Evolutionary conservation across 2,888 invertebrate species (phyloP), one percentile per base, ranked within the genome.

Genomic region (Matsumyia berberina): DNA sequence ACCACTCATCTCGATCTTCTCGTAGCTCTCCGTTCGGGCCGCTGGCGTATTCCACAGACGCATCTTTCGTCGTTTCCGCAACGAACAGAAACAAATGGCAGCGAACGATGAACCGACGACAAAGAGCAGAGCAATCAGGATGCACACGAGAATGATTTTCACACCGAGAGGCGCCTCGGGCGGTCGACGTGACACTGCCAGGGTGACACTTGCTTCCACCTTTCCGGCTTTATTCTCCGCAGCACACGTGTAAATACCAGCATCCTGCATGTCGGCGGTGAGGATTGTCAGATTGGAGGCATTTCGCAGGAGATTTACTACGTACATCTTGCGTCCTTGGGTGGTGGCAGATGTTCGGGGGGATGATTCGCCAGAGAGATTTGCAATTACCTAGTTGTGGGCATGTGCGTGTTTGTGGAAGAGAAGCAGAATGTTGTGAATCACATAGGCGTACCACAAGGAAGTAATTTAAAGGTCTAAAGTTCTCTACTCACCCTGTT

Each of bases 141-240:
- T 93, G 86, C 95, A 95, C 5, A 95, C 94, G 88, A 95, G 92
- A 8, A 96, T 92, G 15, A 93, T 92, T 92, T 94, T 92, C 89
- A 93, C 91, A 89, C 94, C 92, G 89, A 95, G 89, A 72, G 93
- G 93, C 87, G 93, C 93, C 87, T 94, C 93, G 42, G 94, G 93
- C 35, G 94, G 93, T 87, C 94, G 94, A 86, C 94, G 94, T 49
- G 95, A 94, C 83, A 96, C 94, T 0, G 94, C 93, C 88, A 97
- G 92, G 77, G 94, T 95, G 73, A 96, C 94, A 89, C 95, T 94
- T 19, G 95, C 95, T 91, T 95, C 95, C 9, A 95, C 95, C 89
- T 94, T 94, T 0, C 96, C 96, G 4, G 96, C 96, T 90, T 95
- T 94, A 89, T 96, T 96, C 90, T 96, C 96, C 0, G 96, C 96